Evolutionary conservation across 2,888 invertebrate species (phyloP).

Genomic region (Pinctada fucata): DNA sequence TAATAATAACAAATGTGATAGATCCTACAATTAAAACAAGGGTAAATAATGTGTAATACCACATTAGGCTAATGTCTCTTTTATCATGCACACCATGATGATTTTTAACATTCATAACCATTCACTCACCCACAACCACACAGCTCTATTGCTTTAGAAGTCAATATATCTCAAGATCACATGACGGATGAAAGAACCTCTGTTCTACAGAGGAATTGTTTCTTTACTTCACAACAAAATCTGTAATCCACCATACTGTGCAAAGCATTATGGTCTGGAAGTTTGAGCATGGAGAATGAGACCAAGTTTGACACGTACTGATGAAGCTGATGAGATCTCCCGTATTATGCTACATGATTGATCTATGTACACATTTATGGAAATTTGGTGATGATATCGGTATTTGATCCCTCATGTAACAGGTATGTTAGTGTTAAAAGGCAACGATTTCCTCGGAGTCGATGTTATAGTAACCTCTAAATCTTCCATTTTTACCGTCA

Average conservation of each 20-base stretch:
- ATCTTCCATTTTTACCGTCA: conserved; percentile 29
- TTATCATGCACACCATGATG: too few relatives aligned
- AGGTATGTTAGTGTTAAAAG: conserved; percentile 33
- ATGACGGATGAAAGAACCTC: background rate
- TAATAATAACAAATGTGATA: too few relatives aligned
- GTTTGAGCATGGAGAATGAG: conserved; percentile 29
- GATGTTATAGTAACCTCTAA: conserved; percentile 36
- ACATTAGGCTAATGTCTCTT: too few relatives aligned
- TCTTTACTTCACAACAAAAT: conserved; percentile 5
- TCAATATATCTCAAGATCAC: conserved; percentile 4
- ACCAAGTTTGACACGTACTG: background rate
- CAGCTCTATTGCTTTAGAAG: conserved; percentile 9
- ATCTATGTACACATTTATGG: conserved; percentile 12
- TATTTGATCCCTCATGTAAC: conserved; percentile 21
- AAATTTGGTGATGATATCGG: background rate
- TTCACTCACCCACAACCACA: background rate
- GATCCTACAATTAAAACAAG: too few relatives aligned
- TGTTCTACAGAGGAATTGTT: conserved; percentile 12
- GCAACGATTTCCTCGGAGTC: conserved; percentile 33
- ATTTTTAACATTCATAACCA: background rate
- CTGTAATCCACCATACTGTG: conserved; percentile 14
- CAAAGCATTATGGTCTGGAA: conserved; percentile 28
- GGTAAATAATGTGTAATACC: too few relatives aligned
- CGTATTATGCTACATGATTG: conserved; percentile 27
- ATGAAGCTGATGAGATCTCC: conserved; percentile 24